Evolutionary conservation across 2,888 invertebrate genomes (phyloP), one percentile per base, ranked within the genome.

Genomic region (Deilephila elpenor): DNA sequence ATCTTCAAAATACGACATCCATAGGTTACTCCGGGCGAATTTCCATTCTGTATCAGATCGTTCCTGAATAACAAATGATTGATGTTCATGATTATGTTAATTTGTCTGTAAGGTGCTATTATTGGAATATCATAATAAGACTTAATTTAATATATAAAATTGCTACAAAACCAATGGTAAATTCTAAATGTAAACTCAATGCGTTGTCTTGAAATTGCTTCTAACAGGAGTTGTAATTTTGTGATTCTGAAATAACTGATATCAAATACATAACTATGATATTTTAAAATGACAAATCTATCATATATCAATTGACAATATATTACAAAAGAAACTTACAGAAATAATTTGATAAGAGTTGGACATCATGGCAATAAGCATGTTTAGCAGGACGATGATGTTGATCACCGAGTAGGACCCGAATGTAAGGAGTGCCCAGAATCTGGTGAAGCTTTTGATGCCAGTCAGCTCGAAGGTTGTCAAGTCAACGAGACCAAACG

Each of bases 291-390:
- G 25, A 25, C 1, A 25, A 25, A 25, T 25, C 1, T 25, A 25
- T n/a, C 25, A 1, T 25, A 25, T 25, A 25, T 1, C 25, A 25
- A 25, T 25, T 25, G 25, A 25, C 1, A 25, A 25, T 25, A 25
- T 25, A 25, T 25, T 20, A 14, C n/a, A 44, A 44, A 34, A 44
- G 32, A 19, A 3, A 95, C 96, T 96, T 94, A 98, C 98, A 83
- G 98, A 99, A 84, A 99, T 99, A 77, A 98, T 98, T 93, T 99
- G 99, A 92, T 99, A 99, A 0, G 99, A 99, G 91, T 98, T 99
- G 75, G 98, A 99, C 99, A 99, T 99, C 99, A 99, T 99, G 86
- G 99, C 99, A 88, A 99, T 99, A 60, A 99, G 96, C 97, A 99
- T 98, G 93, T 99, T 99, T 77, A 99, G 96, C 37, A 99, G 95